phyloP scores from a whole-genome alignment of 2,888 invertebrate genomes.

The Meliscaeva auricollis region DNA sequence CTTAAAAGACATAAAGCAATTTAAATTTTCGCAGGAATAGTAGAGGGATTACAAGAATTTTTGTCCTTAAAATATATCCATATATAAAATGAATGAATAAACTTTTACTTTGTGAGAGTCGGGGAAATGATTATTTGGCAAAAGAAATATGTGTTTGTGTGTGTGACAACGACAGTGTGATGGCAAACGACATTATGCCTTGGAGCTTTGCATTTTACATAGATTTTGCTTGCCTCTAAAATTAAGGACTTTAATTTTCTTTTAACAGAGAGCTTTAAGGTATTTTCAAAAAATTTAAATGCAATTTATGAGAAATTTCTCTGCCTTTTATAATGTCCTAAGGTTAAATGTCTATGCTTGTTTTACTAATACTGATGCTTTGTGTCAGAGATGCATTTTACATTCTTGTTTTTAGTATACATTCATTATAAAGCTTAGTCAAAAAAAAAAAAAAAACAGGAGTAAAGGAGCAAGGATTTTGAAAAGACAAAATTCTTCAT shows the following conservation, averaged over 20 bases:
- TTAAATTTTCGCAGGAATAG: constrained; percentile 56
- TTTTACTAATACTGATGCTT: background rate
- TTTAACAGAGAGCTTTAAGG: constrained; percentile 34
- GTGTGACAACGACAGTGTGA: constrained; percentile 34
- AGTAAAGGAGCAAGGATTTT: background rate
- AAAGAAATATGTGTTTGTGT: constrained; percentile 32
- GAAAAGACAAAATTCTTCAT: constrained; percentile 30
- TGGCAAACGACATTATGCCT: constrained; percentile 36
- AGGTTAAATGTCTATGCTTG: constrained; percentile 1
- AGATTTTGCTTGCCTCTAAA: constrained; percentile 23
- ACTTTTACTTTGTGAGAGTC: background rate
- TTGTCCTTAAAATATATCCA: constrained; percentile 33
- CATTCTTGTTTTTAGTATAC: background rate
- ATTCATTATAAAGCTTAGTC: too few relatives aligned
- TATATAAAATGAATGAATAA: constrained; percentile 23
- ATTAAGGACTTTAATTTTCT: constrained; percentile 38
- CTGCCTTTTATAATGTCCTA: background rate
- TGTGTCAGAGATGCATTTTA: constrained; percentile 9
- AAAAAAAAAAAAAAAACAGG: background rate
- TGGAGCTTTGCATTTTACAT: constrained; percentile 46
- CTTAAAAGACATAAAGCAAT: constrained; percentile 52
- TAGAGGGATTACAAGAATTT: constrained; percentile 31
- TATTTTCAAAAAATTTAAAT: constrained; percentile 29
- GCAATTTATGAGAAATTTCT: constrained; percentile 35
- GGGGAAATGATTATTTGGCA: background rate